Base-by-base conservation (phyloP, 2,797 vertebrate genomes). In the Sylvia borin region DNA sequence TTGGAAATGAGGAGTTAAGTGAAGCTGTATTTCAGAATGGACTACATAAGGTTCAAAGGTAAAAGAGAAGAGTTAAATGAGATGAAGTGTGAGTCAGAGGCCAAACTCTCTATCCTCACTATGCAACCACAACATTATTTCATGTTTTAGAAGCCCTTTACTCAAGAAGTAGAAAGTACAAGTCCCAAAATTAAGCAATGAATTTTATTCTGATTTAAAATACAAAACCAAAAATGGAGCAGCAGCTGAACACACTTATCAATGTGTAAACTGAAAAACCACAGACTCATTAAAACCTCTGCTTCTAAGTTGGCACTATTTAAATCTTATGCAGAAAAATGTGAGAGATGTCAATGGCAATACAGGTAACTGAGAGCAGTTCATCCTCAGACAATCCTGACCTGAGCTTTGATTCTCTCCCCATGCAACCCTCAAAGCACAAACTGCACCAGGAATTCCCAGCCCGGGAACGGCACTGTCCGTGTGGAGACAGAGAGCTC, bases 1-100 rank as follows among this genome's bases (percentile, higher is more conserved):
- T 84, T 88, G 75, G 70, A 91, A 88, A 90, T 76, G 70, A 77
- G 77, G 73, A 93, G 73, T 88, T 84, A 94, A 86, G 51, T 48
- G 71, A 81, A 61, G 77, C 5, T 62, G n/a, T 65, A 66, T 73
- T 75, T 82, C 70, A 71, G 43, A 91, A 81, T 1, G 16, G 73
- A 75, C 27, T 79, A 71, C 5, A 29, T 67, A 62, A 89, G 20
- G 29, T 5, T 87, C 89, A 73, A 84, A 94, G 38, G 68, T 6
- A 2, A 80, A 91, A 87, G 25, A 75, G 48, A 53, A 60, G 45
- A 77, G 43, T 61, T 91, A 91, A 88, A 51, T 53, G 82, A 57
- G 38, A 90, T 60, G 36, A 90, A 48, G 25, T 6, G 26, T 50
- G 48, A 0, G 0, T 64, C 64, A 76, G 45, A 85, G 25, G 43